phyloP scores from a whole-genome alignment of 2,888 invertebrate species.

The Spodoptera exigua region DNA sequence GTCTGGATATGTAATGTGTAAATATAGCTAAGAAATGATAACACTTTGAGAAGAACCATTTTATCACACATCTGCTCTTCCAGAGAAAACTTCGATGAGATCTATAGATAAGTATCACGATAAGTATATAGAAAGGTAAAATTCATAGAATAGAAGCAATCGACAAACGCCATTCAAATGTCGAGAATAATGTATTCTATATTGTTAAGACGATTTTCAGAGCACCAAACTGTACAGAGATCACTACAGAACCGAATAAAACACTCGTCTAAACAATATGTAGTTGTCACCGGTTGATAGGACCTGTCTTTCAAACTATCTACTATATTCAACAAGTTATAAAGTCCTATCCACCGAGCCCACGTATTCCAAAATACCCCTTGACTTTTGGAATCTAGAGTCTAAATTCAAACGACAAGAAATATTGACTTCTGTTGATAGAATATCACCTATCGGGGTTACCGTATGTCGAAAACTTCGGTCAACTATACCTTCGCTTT shows the following conservation, averaged over 20 bases:
- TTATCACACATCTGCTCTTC: too few relatives aligned
- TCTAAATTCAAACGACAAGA: slow-evolving; percentile 9
- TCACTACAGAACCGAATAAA: slow-evolving; percentile 82
- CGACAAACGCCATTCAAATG: slow-evolving; percentile 59
- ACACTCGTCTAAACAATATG: slow-evolving; percentile 84
- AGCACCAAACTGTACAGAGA: slow-evolving; percentile 78
- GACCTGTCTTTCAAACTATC: slow-evolving; percentile 87
- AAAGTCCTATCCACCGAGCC: slow-evolving; percentile 10
- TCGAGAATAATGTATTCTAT: slow-evolving; percentile 73
- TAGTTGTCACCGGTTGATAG: slow-evolving; percentile 88
- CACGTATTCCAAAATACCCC: slow-evolving; percentile 26
- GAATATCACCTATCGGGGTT: slow-evolving; percentile 29
- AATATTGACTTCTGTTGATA: slow-evolving; percentile 49
- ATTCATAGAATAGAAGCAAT: slow-evolving; percentile 50
- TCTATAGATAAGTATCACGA: background rate
- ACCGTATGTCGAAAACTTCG: slow-evolving; percentile 52
- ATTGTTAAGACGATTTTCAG: slow-evolving; percentile 76
- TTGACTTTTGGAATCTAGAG: fast-evolving
- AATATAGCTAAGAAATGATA: too few relatives aligned
- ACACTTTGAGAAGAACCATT: too few relatives aligned
- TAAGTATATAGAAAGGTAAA: slow-evolving; percentile 26
- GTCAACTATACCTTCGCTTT: slow-evolving; percentile 27
- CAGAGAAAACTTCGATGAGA: background rate
- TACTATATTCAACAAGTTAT: slow-evolving; percentile 46
- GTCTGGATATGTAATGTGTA: too few relatives aligned